Percentiles rank a stretch among this genome's conserved stretches.
These are phyloP conservation scores for Cosmopolites sordidus DNA, from an alignment of 2,888 invertebrate species.

Conservation along the genomic window DNA sequence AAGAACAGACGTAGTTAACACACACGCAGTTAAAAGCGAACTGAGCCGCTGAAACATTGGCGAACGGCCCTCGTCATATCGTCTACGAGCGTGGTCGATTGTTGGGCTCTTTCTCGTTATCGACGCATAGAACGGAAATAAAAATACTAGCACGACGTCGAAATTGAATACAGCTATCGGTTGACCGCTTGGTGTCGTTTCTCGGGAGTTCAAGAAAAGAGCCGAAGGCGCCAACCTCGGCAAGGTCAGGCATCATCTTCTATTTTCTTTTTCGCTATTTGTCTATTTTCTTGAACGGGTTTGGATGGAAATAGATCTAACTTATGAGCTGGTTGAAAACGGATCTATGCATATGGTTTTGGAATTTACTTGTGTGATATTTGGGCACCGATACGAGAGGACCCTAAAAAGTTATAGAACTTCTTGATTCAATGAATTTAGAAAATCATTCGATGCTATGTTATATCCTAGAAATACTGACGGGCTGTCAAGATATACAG, in stretches of 20 bases:
- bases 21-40: not conserved
- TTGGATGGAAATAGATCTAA: too few relatives aligned
- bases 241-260: slow-evolving; percentile 18
- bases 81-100: not conserved
- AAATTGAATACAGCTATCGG: slow-evolving; percentile 7
- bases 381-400: too few relatives aligned
- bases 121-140: not conserved
- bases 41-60: not conserved
- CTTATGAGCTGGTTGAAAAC: too few relatives aligned
- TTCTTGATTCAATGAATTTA: too few relatives aligned
- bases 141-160: not conserved
- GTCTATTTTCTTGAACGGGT: too few relatives aligned
- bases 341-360: too few relatives aligned
- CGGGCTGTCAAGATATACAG: too few relatives aligned
- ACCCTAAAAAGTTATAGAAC: too few relatives aligned
- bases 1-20: not conserved
- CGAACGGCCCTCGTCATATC: not conserved
- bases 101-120: not conserved
- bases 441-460: too few relatives aligned
- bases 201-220: slow-evolving; percentile 40
- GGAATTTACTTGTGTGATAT: too few relatives aligned
- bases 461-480: too few relatives aligned
- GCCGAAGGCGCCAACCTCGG: slow-evolving; percentile 34
- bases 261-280: not conserved
- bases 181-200: slow-evolving; percentile 31